Percentiles rank a stretch among this genome's conserved stretches.
Conservation (phyloP, 2,113 vertebrate genomes). For the Prochilodus magdalenae region DNA sequence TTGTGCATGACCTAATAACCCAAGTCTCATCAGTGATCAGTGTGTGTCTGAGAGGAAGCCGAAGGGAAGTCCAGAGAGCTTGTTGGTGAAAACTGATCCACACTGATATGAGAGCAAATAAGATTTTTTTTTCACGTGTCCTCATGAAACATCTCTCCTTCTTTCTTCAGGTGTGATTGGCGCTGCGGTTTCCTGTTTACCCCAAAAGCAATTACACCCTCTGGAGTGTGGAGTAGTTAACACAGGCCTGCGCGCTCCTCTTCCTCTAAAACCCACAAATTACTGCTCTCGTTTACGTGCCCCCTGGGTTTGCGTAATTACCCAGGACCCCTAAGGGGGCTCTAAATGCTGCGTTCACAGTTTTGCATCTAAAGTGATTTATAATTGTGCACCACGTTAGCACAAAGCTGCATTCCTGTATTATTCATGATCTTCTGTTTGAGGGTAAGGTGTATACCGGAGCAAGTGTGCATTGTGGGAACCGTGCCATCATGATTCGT, state of each 20-base stretch:
- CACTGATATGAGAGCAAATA: not conserved
- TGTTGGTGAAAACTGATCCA: not conserved
- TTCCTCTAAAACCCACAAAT: conserved; percentile 62
- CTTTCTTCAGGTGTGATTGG: not conserved
- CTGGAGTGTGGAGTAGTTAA: conserved; percentile 40
- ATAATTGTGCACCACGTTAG: conserved; percentile 42
- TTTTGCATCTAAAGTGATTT: conserved; percentile 54
- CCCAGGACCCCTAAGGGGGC: conserved; percentile 51
- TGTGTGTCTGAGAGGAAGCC: not conserved
- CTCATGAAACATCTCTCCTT: not conserved
- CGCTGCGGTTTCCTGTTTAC: conserved; percentile 3
- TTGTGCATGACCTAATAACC: not conserved
- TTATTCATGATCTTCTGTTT: not conserved
- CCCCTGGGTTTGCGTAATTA: conserved; percentile 66
- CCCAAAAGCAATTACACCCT: conserved; percentile 45
- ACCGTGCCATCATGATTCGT: not conserved
- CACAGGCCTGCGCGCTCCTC: conserved; percentile 46
- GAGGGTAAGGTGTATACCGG: not conserved
- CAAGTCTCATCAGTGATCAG: not conserved
- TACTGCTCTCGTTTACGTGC: conserved; percentile 59
- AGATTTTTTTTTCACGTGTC: not conserved
- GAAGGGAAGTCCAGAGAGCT: not conserved
- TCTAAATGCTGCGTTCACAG: conserved; percentile 62
- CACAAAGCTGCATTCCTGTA: conserved; percentile 29
- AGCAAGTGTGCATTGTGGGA: not conserved